A percentile compares a stretch with the other conserved stretches of the same genome.
These are phyloP conservation scores for Cyaniris semiargus DNA, from an alignment of 2,888 invertebrate genomes.

Conservation along the genomic window DNA sequence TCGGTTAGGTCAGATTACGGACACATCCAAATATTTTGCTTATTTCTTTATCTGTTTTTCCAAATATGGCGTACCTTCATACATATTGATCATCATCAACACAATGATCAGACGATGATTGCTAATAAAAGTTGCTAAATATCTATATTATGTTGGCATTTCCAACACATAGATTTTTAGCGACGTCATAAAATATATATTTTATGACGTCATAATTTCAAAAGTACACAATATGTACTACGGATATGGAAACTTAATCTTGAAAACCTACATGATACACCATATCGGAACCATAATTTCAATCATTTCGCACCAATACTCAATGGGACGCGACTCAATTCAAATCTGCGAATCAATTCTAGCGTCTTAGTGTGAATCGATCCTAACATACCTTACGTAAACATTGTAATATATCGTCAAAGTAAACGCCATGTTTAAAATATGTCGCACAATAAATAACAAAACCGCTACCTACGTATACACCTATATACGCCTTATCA, in stretches of 20 bases:
- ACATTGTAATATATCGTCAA: slow-evolving; percentile 4
- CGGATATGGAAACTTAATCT: no score
- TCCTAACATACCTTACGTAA: background rate
- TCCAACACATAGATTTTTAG: no score
- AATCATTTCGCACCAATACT: no score
- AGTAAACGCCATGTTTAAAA: slow-evolving; percentile 3
- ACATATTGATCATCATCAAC: background rate
- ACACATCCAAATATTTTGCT: background rate
- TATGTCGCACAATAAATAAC: slow-evolving; percentile 24
- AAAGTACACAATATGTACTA: no score
- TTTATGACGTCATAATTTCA: no score
- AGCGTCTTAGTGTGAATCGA: background rate
- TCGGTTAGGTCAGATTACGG: background rate
- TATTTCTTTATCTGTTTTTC: background rate
- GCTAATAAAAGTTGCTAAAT: background rate
- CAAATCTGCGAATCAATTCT: no score
- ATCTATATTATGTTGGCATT: no score
- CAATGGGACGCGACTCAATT: no score
- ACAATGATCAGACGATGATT: background rate
- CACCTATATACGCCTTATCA: slow-evolving; percentile 18
- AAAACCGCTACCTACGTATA: slow-evolving; percentile 21
- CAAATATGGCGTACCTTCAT: background rate
- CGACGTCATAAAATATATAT: no score
- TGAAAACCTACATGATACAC: no score
- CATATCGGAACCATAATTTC: no score